Evolutionary conservation across 2,113 vertebrate species (phyloP).

Genomic region (Recurvirostra avosetta): DNA sequence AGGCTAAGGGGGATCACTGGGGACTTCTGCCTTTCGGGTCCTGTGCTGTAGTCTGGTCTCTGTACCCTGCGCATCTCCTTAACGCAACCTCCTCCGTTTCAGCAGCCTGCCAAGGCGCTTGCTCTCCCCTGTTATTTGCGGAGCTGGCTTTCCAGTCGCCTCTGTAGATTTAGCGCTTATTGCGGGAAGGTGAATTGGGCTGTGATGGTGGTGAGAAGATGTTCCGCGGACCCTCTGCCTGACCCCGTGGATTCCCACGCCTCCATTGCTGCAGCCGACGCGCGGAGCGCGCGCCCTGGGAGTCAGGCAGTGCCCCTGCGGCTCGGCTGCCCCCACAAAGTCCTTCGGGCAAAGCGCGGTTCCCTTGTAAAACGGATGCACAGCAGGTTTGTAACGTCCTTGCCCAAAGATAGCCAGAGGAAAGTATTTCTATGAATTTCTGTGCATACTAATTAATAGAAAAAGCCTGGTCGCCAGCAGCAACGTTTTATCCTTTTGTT

Average conservation of each 20-base stretch:
- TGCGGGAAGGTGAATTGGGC: rapidly evolving
- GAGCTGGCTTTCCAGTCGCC: not conserved
- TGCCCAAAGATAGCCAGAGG: not conserved
- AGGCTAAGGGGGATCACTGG: not conserved
- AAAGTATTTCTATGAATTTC: not conserved
- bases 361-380: not conserved
- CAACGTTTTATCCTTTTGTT: not conserved
- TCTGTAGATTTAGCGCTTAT: not conserved
- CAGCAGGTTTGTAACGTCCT: not conserved
- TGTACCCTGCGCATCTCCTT: not conserved
- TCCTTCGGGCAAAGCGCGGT: not conserved
- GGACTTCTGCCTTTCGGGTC: not conserved
- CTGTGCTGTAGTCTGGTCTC: not conserved
- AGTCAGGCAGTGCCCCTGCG: rapidly evolving
- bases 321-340: rapidly evolving
- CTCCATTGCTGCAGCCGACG: not conserved
- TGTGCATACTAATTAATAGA: rapidly evolving
- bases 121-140: not conserved
- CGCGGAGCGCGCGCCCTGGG: rapidly evolving
- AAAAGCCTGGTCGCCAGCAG: not conserved
- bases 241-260: rapidly evolving
- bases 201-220: not conserved
- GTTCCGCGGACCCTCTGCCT: not conserved
- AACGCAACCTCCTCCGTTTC: not conserved
- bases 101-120: not conserved